phyloP scores from a whole-genome alignment of 2,888 invertebrate genomes.

The Halictus ligatus region DNA sequence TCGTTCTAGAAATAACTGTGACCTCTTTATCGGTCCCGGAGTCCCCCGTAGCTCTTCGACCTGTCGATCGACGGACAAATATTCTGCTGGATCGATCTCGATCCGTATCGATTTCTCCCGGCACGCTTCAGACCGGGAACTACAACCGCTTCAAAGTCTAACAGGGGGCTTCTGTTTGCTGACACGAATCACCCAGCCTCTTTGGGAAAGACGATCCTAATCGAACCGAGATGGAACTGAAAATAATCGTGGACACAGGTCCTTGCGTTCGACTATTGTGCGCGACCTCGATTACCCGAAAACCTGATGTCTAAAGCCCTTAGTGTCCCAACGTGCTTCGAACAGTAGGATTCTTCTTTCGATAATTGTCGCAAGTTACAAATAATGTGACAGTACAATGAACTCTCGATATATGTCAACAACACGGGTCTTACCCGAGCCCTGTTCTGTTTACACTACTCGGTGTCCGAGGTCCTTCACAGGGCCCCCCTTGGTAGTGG shows the following conservation, averaged over 20 bases:
- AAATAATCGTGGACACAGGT: neutral
- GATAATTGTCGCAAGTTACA: no score
- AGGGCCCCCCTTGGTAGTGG: no score
- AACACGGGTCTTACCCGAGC: no score
- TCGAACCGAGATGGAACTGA: neutral
- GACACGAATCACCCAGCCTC: neutral
- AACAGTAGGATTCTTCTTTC: no score
- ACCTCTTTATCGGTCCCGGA: slow-evolving; percentile 52
- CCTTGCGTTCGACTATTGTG: no score
- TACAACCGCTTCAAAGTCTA: neutral
- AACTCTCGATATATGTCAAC: no score
- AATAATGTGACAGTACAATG: no score
- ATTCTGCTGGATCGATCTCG: neutral
- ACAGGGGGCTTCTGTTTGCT: neutral
- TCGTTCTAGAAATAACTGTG: slow-evolving; percentile 61
- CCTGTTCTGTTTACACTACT: no score
- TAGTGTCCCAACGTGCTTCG: no score
- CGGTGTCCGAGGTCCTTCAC: no score
- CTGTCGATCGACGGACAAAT: neutral
- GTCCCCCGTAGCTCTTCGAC: neutral
- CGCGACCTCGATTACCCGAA: neutral
- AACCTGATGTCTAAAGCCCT: no score
- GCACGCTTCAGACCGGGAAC: neutral
- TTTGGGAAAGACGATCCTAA: neutral
- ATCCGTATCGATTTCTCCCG: neutral